Evolutionary conservation across 2,888 invertebrate species (phyloP).

Genomic region (Chymomyza amoena): DNA sequence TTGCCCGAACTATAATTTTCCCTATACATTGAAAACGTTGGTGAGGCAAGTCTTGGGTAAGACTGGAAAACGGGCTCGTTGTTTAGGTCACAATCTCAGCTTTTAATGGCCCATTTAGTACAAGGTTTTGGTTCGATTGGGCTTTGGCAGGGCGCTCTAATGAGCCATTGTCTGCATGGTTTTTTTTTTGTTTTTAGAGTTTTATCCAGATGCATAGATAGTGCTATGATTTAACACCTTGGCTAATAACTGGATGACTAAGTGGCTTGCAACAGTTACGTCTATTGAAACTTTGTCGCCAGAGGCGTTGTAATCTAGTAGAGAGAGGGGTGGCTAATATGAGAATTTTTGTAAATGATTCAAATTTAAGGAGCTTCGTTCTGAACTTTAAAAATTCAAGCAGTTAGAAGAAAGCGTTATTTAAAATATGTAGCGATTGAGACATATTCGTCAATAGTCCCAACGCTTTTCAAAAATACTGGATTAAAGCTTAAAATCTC

Average conservation of each 20-base stretch:
- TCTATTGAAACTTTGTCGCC: not conserved
- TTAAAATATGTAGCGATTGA: too few relatives aligned
- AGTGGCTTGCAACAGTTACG: not conserved
- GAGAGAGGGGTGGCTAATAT: too few relatives aligned
- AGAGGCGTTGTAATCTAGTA: too few relatives aligned
- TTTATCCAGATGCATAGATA: not conserved
- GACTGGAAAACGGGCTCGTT: not conserved
- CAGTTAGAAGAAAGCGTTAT: too few relatives aligned
- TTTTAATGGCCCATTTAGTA: constrained; percentile 46
- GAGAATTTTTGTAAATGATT: too few relatives aligned
- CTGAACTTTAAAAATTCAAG: too few relatives aligned
- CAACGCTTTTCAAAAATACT: too few relatives aligned
- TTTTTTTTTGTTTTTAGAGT: not conserved
- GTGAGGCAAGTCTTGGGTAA: not conserved
- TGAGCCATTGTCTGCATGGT: constrained; percentile 61
- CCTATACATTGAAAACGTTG: not conserved
- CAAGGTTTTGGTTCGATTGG: constrained; percentile 1
- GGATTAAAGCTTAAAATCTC: too few relatives aligned
- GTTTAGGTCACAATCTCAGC: not conserved
- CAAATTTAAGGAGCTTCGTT: too few relatives aligned
- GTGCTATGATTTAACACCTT: not conserved
- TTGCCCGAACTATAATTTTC: constrained; percentile 50
- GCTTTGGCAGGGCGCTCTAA: constrained; percentile 33
- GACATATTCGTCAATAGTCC: too few relatives aligned
- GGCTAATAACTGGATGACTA: not conserved